Evolutionary conservation across 2,113 vertebrate genomes (phyloP), one percentile per base, ranked within the genome.

Genomic region (Ceyx melanurus): DNA sequence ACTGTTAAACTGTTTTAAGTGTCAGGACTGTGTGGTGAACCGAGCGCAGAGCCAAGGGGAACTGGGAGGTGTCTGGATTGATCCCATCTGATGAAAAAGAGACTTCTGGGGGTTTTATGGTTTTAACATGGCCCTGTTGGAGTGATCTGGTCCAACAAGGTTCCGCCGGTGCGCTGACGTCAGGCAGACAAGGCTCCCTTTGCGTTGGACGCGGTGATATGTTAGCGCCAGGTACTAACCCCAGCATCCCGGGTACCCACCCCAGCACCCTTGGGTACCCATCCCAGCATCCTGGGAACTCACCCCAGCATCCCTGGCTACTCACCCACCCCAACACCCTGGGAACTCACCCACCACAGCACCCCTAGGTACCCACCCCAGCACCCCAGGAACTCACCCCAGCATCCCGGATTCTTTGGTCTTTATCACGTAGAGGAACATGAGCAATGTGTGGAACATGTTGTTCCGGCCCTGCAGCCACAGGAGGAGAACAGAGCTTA

Each of bases 381-480:
- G 35, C 35, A 35, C 35, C 35, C 35, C 35, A 35, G 35, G 35
- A 35, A 35, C 35, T 35, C 97, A 99, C 99, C 99, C 99, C 54
- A 99, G 86, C 99, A 99, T 99, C 60, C 99, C 99, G 0, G 99
- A 99, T 86, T 99, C 99, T 96, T 99, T 99, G 0, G 98, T 98
- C 96, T 99, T 99, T 76, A 99, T 99, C 93, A 99, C 98, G 54
- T 98, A 99, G 54, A 99, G 98, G 80, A 99, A 99, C 99, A 99
- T 99, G 19, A 99, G 98, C 94, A 99, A 94, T 2, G 99, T 99
- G 92, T 99, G 99, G 95, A 99, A 99, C 97, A 99, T 98, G 95
- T 99, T 99, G 97, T 99, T 99, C 96, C 99, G 98, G 85, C 98
- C 99, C 99, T 99, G 96, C 74, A 97, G 37, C 11, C 75, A 88